Conservation (phyloP, 2,113 vertebrate genomes). For the Rhea americana region DNA sequence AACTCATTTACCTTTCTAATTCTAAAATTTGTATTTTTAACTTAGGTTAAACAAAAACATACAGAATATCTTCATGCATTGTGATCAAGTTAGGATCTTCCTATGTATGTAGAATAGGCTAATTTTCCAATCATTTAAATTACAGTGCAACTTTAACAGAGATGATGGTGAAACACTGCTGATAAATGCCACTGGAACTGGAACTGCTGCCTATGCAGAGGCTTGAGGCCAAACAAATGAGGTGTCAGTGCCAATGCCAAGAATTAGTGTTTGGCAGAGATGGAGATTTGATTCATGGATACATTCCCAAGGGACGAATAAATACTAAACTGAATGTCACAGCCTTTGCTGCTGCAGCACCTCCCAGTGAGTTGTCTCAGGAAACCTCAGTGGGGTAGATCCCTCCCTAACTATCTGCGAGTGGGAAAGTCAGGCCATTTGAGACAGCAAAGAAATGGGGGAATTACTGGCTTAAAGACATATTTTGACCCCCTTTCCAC, state of each 20-base stretch:
- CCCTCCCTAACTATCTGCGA: not conserved
- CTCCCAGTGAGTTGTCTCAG: not conserved
- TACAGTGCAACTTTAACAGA: not conserved
- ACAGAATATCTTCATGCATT: not conserved
- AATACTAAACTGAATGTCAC: not conserved
- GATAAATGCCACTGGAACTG: not conserved
- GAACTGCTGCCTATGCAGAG: not conserved
- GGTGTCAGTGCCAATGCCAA: not conserved
- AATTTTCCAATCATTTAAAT: not conserved
- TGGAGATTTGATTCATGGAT: not conserved
- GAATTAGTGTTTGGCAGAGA: not conserved
- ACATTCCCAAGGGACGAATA: not conserved
- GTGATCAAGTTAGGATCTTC: not conserved
- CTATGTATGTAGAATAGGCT: not conserved
- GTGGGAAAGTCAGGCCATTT: not conserved
- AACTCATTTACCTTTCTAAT: constrained; percentile 11
- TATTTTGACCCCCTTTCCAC: not conserved
- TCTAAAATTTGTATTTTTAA: not conserved
- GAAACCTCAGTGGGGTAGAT: not conserved
- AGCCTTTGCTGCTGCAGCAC: not conserved
- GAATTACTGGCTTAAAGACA: not conserved
- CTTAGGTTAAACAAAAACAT: not conserved
- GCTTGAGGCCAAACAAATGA: not conserved
- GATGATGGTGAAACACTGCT: not conserved
- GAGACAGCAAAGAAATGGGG: not conserved